Base-by-base conservation (phyloP, 2,113 vertebrate genomes). In the Struthidea cinerea region DNA sequence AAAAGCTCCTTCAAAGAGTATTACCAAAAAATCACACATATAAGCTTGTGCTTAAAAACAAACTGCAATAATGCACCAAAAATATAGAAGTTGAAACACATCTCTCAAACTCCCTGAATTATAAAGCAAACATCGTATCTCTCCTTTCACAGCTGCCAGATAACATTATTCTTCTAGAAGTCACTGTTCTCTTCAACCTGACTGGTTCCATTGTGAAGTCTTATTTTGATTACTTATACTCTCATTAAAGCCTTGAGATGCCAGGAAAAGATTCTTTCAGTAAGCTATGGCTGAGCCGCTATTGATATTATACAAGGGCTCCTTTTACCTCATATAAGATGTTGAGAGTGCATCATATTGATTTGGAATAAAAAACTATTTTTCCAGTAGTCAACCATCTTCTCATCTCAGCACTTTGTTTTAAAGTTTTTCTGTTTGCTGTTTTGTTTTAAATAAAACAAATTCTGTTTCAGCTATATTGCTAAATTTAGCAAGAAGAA, bases 281-380 rank as follows among this genome's bases (percentile, higher is more conserved):
- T 70, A 91, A 97, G 96, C 78, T 75, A 78, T 11, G 59, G 93
- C 86, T 96, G 93, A 95, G 94, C 75, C 33, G 16, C 95, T 98
- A 98, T 96, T 96, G 98, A 98, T 98, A 97, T 92, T 97, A 94
- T 94, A 97, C 96, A 97, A 96, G 93, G 96, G 96, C 95, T 98
- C 95, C 97, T 97, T 98, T 97, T 98, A 97, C 97, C 95, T 97
- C 16, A 3, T 93, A 95, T 95, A 93, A 94, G 95, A 97, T 93
- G 92, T 91, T 94, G 89, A 98, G 92, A 98, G 98, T 96, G 94
- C 97, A 97, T 95, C 93, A 70, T 98, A 98, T 98, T 97, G 98
- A 98, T 98, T 97, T 93, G 93, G 95, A 97, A 97, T 96, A 97
- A 97, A 98, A 97, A 96, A 81, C 92, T 96, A 35, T 95, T 96